A percentile compares a stretch with the other conserved stretches of the same genome.
Conservation (phyloP, 2,113 vertebrate species). For the Archilochus colubris region DNA sequence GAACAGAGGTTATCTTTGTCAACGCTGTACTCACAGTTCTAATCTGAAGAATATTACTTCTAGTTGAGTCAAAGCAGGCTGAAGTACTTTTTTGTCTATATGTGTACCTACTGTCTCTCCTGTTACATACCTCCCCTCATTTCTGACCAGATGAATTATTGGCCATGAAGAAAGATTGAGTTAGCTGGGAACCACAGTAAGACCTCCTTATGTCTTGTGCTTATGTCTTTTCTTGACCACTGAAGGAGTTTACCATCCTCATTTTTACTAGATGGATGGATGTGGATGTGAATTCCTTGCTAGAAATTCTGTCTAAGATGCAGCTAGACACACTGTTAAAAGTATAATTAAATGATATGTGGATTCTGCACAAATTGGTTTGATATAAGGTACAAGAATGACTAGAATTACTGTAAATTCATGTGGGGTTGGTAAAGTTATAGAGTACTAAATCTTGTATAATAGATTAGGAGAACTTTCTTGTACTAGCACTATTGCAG, state of each 20-base stretch:
- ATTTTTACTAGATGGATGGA: neutral
- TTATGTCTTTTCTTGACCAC: neutral
- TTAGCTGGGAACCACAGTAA: neutral
- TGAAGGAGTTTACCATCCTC: neutral
- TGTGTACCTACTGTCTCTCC: neutral
- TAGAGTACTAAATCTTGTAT: neutral
- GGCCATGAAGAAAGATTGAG: neutral
- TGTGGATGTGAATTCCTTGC: neutral
- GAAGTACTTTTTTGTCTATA: neutral
- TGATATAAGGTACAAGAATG: neutral
- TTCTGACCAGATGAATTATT: neutral
- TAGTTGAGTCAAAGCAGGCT: neutral
- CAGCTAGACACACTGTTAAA: neutral
- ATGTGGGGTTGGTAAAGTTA: neutral
- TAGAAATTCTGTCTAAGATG: neutral
- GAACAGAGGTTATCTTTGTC: neutral
- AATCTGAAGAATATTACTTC: neutral
- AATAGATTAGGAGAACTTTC: conserved; percentile 7
- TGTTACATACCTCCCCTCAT: neutral
- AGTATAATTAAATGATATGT: neutral
- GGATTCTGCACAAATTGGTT: neutral
- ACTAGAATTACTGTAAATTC: neutral
- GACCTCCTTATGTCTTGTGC: neutral
- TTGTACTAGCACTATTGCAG: neutral
- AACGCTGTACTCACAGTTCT: neutral